phyloP scores from a whole-genome alignment of 1,140 invertebrate species.

The Saccostrea cuccullata region DNA sequence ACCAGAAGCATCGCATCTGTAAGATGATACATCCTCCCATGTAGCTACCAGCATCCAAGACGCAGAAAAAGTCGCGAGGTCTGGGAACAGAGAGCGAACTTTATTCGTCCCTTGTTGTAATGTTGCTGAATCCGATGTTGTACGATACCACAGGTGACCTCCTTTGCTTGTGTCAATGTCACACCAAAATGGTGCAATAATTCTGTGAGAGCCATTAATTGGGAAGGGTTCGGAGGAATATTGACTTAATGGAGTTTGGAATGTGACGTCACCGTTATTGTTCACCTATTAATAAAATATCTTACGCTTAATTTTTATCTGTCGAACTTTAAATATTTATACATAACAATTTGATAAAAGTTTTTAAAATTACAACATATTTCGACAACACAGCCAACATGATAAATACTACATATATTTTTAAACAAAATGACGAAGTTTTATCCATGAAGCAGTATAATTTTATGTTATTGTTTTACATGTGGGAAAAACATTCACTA shows the following conservation, averaged over 20 bases:
- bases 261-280: constrained; percentile 67
- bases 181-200: constrained; percentile 69
- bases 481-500: too few species aligned
- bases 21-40: constrained; percentile 66
- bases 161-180: constrained; percentile 62
- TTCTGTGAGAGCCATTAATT: constrained; percentile 47
- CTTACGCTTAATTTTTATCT: too few species aligned
- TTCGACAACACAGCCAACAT: too few species aligned
- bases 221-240: constrained; percentile 65
- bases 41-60: constrained; percentile 68
- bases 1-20: constrained; percentile 57
- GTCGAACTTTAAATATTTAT: too few species aligned
- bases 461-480: too few species aligned
- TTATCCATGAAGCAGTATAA: too few species aligned
- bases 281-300: constrained; percentile 61
- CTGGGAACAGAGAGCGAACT: constrained; percentile 56
- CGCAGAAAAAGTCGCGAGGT: constrained; percentile 55
- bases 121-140: constrained; percentile 46
- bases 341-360: too few species aligned
- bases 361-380: too few species aligned
- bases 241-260: constrained; percentile 53
- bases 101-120: constrained; percentile 57
- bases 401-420: too few species aligned
- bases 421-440: too few species aligned
- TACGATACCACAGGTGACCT: constrained; percentile 63